Base-by-base conservation (phyloP, 30 jellyfish, hydroid and myxozoan genomes). In the Hydra vulgaris region DNA sequence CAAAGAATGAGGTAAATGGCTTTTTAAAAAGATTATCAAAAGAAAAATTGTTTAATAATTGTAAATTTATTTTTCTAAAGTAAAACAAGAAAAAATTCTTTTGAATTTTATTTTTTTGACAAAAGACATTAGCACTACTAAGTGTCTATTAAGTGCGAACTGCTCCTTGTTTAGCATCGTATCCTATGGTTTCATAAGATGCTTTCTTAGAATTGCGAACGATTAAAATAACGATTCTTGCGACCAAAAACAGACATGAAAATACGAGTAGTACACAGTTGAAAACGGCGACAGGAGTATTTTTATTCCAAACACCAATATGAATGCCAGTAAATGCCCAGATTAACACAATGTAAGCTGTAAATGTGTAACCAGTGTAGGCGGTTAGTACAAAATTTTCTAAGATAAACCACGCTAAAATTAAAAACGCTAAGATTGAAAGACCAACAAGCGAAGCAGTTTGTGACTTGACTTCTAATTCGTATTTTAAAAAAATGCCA, bases 351-450 rank as follows among this genome's bases (percentile, higher is more conserved):
- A 84, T 70, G 81, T 84, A 88, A 21, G 82, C 84, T 25, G 89
- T n/a, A 83, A 88, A 79, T 4, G 83, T 68, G 83, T 40, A 88
- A 19, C 83, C 86, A 7, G 89, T 78, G 89, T 55, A 83, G 27
- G 26, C 26, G 55, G 72, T 76, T 24, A 83, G n/a, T 8, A 79
- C 83, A 84, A 88, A 83, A 79, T 79, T 88, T 72, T 88, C 94
- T 74, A 88, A 25, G 20, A 79, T 52, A 70, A 88, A 88, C 96
- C 96, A 88, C 66, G 81, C 85, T 27, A 88, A 24, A 73, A 68
- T 73, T 12, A 83, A 23, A 55, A 83, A 52, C 0, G 68, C 61
- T 21, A 88, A 61, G 16, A 88, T 40, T 8, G 85, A 70, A 19
- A 88, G 83, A 8, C 87, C 87, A 8, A 81, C 87, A 0, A 77